Conservation (phyloP, 1,140 invertebrate species). For the Drosophila rhopaloa region DNA sequence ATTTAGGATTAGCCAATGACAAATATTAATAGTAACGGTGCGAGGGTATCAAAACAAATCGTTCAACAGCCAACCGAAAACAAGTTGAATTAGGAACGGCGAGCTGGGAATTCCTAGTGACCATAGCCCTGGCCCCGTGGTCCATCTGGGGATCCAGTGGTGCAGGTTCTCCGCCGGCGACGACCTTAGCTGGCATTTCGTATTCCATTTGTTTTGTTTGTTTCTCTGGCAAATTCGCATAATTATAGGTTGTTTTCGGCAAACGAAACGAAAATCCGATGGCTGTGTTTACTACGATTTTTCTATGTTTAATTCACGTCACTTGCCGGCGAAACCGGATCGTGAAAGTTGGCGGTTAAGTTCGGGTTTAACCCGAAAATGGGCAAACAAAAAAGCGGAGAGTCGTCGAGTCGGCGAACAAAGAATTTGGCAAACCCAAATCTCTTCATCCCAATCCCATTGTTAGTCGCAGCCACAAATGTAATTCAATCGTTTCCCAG, state of each 20-base stretch:
- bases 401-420: slow-evolving; percentile 18
- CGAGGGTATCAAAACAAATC: slow-evolving; percentile 27
- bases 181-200: slow-evolving; percentile 44
- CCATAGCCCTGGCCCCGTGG: slow-evolving; percentile 38
- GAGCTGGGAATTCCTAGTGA: slow-evolving; percentile 64
- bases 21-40: slow-evolving; percentile 9
- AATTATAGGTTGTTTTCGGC: slow-evolving; percentile 55
- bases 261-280: slow-evolving; percentile 17
- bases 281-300: slow-evolving; percentile 41
- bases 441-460: slow-evolving; percentile 47
- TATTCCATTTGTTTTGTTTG: slow-evolving; percentile 22
- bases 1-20: background rate
- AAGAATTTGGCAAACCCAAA: slow-evolving; percentile 66
- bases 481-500: slow-evolving; percentile 70
- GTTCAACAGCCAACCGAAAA: slow-evolving; percentile 22
- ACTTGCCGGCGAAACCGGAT: slow-evolving; percentile 64
- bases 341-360: slow-evolving; percentile 67
- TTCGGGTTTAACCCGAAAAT: slow-evolving; percentile 67
- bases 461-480: slow-evolving; percentile 33
- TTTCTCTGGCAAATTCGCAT: slow-evolving; percentile 56
- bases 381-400: slow-evolving; percentile 19
- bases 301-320: slow-evolving; percentile 67
- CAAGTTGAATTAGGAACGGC: slow-evolving; percentile 46
- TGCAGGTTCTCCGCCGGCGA: slow-evolving; percentile 55
- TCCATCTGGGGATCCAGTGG: slow-evolving; percentile 33